Conservation (phyloP, 1,140 invertebrate genomes). For the Brachionus angularis region DNA sequence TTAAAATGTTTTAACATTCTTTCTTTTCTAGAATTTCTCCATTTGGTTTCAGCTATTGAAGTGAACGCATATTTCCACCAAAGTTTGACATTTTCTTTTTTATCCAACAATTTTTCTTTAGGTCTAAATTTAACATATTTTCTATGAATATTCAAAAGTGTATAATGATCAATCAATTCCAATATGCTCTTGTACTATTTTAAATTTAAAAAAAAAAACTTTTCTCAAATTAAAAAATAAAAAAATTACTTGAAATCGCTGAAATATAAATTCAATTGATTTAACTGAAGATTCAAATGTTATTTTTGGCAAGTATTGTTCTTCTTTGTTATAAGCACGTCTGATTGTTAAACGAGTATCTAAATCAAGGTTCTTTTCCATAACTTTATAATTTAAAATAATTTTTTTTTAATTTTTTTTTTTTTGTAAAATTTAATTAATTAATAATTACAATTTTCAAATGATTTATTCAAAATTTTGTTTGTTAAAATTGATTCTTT, state of each 20-base stretch:
- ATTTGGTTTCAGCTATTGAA: conserved; percentile 68
- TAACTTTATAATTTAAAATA: conserved; percentile 12
- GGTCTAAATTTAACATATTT: conserved; percentile 62
- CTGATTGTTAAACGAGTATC: not conserved
- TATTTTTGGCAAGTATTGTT: not conserved
- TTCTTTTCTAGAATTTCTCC: conserved; percentile 70
- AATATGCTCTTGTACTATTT: conserved; percentile 66
- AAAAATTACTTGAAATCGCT: conserved; percentile 17
- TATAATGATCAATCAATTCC: conserved; percentile 66
- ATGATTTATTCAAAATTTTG: not conserved
- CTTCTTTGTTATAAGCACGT: not conserved
- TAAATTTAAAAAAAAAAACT: not conserved
- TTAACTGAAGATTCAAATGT: conserved; percentile 22
- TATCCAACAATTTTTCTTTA: conserved; percentile 54
- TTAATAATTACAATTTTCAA: conserved; percentile 20
- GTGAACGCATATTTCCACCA: conserved; percentile 78
- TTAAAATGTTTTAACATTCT: conserved; percentile 66
- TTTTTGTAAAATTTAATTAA: not conserved
- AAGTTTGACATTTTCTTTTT: conserved; percentile 49
- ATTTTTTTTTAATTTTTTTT: no score
- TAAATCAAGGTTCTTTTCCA: conserved; percentile 18
- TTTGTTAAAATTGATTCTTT: conserved; percentile 19
- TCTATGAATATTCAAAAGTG: conserved; percentile 67
- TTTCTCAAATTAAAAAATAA: not conserved
- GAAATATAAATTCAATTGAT: conserved; percentile 37